Evolutionary conservation across 2,888 invertebrate species (phyloP), one percentile per base, ranked within the genome.

Genomic region (Drosophila imparisetae): DNA sequence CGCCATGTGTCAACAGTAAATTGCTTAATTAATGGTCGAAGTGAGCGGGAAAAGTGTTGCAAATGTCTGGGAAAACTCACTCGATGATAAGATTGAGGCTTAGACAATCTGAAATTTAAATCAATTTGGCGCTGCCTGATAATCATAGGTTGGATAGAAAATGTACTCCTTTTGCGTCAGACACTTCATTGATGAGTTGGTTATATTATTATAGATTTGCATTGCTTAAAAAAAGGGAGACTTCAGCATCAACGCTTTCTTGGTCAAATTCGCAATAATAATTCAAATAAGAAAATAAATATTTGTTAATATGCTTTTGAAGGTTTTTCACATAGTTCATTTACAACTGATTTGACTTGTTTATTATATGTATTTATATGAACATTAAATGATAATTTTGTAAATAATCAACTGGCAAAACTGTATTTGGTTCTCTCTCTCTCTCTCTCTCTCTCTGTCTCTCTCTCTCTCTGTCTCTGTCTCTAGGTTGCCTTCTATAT

Each of bases 11-110:
- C 67, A 69, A 76, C 79, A 83, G 73, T 73, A 79, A 87, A 81
- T 84, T 63, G 79, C 77, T 87, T 85, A 87, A 83, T 87, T 87
- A 79, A 74, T 60, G 65, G 52, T 32, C 66, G 18, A 34, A 65
- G 30, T 21, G 38, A 42, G 27, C 1, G 42, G 27, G 66, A 30
- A 45, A 82, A 86, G 66, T 76, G 83, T 66, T 75, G 82, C 68
- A 68, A 78, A 34, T 62, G 53, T 40, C 40, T 18, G 53, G n/a
- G 57, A 32, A 67, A 72, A 53, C 54, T 58, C 42, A 57, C 54
- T 58, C 38, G 54, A 50, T 55, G 59, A 57, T 18, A 57, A 75
- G 48, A 18, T 59, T 53, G 8, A 45, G 40, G n/a, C 32, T n/a
- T 36, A 21, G 24, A 49, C 11, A 42, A 59, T 38, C 45, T 59